Evolutionary conservation across 2,797 vertebrate genomes (phyloP).

Genomic region (Amazona ochrocephala): DNA sequence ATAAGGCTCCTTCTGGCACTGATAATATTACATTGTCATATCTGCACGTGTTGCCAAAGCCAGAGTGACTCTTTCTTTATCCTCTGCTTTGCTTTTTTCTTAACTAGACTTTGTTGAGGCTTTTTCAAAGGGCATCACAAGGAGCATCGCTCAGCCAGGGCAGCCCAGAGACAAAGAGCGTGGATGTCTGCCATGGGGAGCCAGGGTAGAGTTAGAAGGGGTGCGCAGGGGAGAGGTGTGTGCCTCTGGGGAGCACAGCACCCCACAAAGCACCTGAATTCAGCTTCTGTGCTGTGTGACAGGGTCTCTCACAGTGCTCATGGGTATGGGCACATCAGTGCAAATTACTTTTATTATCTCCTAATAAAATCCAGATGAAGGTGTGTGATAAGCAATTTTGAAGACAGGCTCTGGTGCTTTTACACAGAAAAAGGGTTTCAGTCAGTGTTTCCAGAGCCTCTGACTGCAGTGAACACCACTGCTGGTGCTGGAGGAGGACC

Average conservation of each 20-base stretch:
- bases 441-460: not conserved
- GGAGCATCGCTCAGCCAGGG: rapidly evolving
- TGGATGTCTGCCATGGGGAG: not conserved
- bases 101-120: not conserved
- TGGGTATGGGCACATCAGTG: not conserved
- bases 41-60: not conserved
- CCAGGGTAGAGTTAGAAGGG: rapidly evolving
- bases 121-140: not conserved
- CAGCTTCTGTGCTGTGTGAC: not conserved
- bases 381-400: not conserved
- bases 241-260: not conserved
- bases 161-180: not conserved
- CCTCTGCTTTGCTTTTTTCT: not conserved
- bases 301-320: not conserved
- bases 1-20: constrained; percentile 45
- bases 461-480: not conserved
- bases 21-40: constrained; percentile 37
- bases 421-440: not conserved
- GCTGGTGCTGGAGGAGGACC: rapidly evolving
- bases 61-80: not conserved
- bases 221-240: not conserved
- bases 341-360: not conserved
- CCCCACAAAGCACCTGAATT: not conserved
- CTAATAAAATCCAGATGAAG: not conserved
- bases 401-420: not conserved